Conservation (phyloP, 1,140 invertebrate species). For the Neoseiulus cucumeris region DNA sequence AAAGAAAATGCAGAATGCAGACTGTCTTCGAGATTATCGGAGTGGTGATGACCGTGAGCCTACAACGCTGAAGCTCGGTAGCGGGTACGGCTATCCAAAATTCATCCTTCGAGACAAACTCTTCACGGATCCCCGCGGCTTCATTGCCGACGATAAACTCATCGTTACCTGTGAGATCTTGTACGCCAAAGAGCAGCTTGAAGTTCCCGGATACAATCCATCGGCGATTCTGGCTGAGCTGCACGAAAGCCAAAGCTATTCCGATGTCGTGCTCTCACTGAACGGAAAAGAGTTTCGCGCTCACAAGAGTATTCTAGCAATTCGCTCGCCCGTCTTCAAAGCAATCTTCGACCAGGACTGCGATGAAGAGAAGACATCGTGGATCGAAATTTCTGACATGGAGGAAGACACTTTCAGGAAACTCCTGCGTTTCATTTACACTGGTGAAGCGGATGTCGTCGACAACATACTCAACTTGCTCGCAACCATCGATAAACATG, state of each 20-base stretch:
- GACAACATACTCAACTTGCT: conserved; percentile 94
- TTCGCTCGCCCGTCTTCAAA: conserved; percentile 79
- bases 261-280: conserved; percentile 80
- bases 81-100: conserved; percentile 99
- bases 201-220: conserved; percentile 85
- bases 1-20: conserved; percentile 96
- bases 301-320: conserved; percentile 89
- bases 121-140: conserved; percentile 88
- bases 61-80: too few species aligned
- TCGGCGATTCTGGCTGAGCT: conserved; percentile 77
- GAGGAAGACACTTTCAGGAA: conserved; percentile 87
- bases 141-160: conserved; percentile 92
- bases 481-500: conserved; percentile 94
- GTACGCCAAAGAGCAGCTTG: conserved; percentile 90
- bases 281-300: conserved; percentile 80
- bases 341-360: conserved; percentile 99
- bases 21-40: conserved; percentile 90
- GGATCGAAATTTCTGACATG: conserved; percentile 90
- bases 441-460: conserved; percentile 49
- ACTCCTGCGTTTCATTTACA: conserved; percentile 96
- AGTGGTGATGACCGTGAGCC: too few species aligned
- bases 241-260: conserved; percentile 89
- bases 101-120: conserved; percentile 95
- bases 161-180: conserved; percentile 62
- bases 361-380: conserved; percentile 87